Evolutionary conservation across 2,113 vertebrate genomes (phyloP).

Genomic region (Dasyurus viverrinus): DNA sequence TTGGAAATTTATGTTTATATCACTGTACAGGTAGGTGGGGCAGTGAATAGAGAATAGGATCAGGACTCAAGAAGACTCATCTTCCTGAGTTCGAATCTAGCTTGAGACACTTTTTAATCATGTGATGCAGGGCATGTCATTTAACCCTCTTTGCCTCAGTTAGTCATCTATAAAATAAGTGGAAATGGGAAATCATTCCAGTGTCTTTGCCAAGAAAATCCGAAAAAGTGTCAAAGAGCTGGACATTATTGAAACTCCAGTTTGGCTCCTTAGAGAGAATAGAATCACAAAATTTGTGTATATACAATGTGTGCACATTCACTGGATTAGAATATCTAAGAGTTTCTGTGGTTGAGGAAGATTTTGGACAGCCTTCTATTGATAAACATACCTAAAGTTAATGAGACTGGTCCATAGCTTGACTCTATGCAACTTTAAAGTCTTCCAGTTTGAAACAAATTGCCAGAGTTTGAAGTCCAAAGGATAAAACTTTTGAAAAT

Average conservation of each 20-base stretch:
- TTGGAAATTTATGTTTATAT: background rate
- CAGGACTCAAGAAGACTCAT: too few relatives aligned
- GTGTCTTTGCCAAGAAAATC: background rate
- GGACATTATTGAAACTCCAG: background rate
- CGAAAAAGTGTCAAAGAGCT: too few relatives aligned
- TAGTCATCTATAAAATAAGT: background rate
- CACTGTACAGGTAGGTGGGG: background rate
- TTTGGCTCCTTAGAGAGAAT: background rate
- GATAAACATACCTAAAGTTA: background rate
- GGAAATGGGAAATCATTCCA: background rate
- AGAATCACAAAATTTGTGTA: background rate
- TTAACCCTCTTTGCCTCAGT: background rate
- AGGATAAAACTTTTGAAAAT: background rate
- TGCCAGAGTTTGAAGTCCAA: background rate
- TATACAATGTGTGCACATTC: background rate
- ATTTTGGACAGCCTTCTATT: background rate
- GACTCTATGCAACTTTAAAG: background rate
- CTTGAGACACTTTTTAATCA: background rate
- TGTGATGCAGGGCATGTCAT: background rate
- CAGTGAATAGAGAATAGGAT: too few relatives aligned
- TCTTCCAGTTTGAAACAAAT: background rate
- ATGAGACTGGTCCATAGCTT: background rate
- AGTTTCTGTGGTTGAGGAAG: background rate
- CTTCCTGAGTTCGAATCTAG: background rate
- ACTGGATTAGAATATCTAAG: background rate